Conservation (phyloP, 2,888 invertebrate genomes). For the Apodemia mormo region DNA sequence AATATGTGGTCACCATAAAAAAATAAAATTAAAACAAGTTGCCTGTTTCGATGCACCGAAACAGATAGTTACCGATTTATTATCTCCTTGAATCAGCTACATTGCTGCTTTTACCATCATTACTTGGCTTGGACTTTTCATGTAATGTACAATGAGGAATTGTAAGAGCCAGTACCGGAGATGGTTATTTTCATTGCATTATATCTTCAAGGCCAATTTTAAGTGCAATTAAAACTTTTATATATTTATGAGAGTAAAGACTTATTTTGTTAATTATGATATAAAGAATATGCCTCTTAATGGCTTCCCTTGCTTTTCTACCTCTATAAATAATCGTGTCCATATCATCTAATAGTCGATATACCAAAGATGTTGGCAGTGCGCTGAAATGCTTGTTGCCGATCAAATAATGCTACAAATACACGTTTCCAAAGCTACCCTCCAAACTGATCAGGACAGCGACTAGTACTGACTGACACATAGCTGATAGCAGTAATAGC, state of each 20-base stretch:
- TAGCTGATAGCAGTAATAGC: too few species aligned
- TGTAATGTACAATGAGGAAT: background rate
- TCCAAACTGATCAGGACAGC: too few species aligned
- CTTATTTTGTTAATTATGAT: too few species aligned
- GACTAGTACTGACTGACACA: too few species aligned
- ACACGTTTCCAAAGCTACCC: too few species aligned
- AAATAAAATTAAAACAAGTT: conserved; percentile 18
- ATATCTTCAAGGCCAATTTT: background rate
- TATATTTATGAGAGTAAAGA: background rate
- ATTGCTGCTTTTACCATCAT: conserved; percentile 51
- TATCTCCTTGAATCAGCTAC: conserved; percentile 44
- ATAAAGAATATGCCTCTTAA: too few species aligned
- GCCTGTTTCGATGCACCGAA: conserved; percentile 24
- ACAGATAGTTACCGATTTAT: conserved; percentile 52
- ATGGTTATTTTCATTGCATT: background rate
- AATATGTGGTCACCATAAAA: background rate
- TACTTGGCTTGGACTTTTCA: conserved; percentile 43
- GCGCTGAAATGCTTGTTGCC: too few species aligned
- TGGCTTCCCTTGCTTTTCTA: too few species aligned
- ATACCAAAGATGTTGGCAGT: too few species aligned
- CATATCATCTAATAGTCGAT: too few species aligned
- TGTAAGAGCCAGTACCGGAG: background rate
- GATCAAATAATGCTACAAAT: too few species aligned
- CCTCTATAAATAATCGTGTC: too few species aligned
- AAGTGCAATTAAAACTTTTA: background rate